A percentile compares a stretch with the other conserved stretches of the same genome.
Conservation (phyloP, 2,888 invertebrate genomes). For the Synergus laeviventris region DNA sequence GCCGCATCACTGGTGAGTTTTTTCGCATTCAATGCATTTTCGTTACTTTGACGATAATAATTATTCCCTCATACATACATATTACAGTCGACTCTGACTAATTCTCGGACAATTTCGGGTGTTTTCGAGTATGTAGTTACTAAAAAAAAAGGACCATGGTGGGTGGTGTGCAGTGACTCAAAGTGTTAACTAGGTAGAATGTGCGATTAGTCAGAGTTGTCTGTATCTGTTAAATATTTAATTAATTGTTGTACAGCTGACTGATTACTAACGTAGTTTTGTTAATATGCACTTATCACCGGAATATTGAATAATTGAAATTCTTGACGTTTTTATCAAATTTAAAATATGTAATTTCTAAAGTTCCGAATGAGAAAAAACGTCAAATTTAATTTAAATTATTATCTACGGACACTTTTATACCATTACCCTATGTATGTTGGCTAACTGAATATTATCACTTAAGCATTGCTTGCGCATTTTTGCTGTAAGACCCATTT, state of each 20-base stretch:
- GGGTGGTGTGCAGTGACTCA: too few species aligned
- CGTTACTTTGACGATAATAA: slow-evolving; percentile 18
- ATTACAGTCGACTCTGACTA: background rate
- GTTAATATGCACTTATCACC: slow-evolving; percentile 16
- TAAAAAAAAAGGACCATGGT: too few species aligned
- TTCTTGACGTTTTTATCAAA: slow-evolving; percentile 5
- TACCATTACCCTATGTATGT: background rate
- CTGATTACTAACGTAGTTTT: slow-evolving; percentile 23
- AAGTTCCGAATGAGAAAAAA: background rate
- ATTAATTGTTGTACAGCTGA: slow-evolving; percentile 34
- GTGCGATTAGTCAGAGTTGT: too few species aligned
- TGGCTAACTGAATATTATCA: slow-evolving; percentile 3
- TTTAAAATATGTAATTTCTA: background rate
- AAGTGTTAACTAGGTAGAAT: too few species aligned
- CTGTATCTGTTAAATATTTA: slow-evolving; percentile 17
- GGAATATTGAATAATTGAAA: slow-evolving; percentile 36
- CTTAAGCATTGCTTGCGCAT: slow-evolving; percentile 9
- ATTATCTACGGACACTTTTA: background rate
- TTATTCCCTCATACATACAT: slow-evolving; percentile 20
- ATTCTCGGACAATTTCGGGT: too few species aligned
- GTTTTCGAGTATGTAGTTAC: too few species aligned
- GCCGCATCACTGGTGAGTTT: slow-evolving; percentile 72
- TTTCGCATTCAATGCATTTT: slow-evolving; percentile 14
- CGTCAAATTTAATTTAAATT: background rate
- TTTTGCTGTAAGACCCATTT: slow-evolving; percentile 10